phyloP scores from a whole-genome alignment of 1,140 invertebrate genomes.

The Drosophila erecta region DNA sequence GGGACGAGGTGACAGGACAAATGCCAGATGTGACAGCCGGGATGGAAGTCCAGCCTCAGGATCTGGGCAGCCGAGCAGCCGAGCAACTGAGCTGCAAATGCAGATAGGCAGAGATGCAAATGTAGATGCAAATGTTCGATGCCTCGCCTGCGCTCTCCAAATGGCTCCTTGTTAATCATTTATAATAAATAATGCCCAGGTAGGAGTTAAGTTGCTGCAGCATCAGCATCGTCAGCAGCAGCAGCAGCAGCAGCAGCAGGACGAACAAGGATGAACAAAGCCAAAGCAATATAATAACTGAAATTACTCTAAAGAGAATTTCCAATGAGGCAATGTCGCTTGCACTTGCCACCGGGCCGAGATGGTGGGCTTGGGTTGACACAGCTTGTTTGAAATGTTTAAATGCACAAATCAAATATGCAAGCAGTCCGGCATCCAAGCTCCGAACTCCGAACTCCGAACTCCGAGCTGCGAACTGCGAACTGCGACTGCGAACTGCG shows the following conservation, averaged over 20 bases:
- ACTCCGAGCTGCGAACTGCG: conserved; percentile 6
- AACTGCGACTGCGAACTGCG: neutral
- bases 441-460: neutral
- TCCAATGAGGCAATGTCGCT: conserved; percentile 66
- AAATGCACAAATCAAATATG: conserved; percentile 82
- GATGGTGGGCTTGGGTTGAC: neutral
- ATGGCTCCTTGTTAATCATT: conserved; percentile 77
- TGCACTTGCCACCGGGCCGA: conserved; percentile 33
- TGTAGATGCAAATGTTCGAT: conserved; percentile 19
- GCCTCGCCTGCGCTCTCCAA: conserved; percentile 23
- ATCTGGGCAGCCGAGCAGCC: neutral
- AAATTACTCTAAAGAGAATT: conserved; percentile 81
- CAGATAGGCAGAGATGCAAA: conserved; percentile 1
- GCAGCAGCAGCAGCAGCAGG: conserved; percentile 4
- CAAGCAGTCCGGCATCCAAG: conserved; percentile 61
- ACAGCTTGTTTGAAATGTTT: conserved; percentile 76
- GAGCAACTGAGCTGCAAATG: neutral
- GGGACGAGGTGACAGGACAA: conserved; percentile 28
- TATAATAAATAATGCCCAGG: conserved; percentile 79
- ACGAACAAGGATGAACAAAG: conserved; percentile 62
- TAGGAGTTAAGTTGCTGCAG: conserved; percentile 65
- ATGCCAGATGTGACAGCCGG: conserved; percentile 39
- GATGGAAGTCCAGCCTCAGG: conserved; percentile 11
- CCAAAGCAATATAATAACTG: conserved; percentile 81
- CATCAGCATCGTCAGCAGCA: conserved; percentile 19